Conservation (phyloP, 1,140 invertebrate species). For the Drosophila miranda region DNA sequence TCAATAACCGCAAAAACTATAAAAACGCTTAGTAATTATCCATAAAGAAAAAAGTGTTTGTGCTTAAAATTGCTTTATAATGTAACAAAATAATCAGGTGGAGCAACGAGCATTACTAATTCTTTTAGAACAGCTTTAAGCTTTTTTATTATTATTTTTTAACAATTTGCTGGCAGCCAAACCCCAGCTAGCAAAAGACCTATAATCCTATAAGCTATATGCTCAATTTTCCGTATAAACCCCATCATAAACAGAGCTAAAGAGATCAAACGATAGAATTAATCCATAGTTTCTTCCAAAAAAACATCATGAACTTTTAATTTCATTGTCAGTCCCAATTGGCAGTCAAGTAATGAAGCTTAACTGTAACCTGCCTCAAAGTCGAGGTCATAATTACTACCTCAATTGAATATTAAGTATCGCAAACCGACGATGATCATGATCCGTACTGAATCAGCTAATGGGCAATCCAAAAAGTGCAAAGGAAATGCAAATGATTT, state of each 20-base stretch:
- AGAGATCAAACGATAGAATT: too few relatives aligned
- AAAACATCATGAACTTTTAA: slow-evolving; percentile 34
- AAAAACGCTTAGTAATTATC: neutral
- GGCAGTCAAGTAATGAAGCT: slow-evolving; percentile 40
- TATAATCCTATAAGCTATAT: too few relatives aligned
- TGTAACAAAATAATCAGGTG: neutral
- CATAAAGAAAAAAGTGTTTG: neutral
- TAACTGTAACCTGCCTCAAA: slow-evolving; percentile 68
- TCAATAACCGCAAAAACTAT: neutral
- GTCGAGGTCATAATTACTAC: slow-evolving; percentile 31
- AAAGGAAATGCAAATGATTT: slow-evolving; percentile 21
- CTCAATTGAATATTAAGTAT: slow-evolving; percentile 48
- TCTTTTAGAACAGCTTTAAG: neutral
- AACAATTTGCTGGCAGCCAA: neutral
- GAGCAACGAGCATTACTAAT: slow-evolving; percentile 5
- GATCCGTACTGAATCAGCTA: slow-evolving; percentile 19
- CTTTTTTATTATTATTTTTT: neutral
- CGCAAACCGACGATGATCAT: slow-evolving; percentile 20
- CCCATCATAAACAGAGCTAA: too few relatives aligned
- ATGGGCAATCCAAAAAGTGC: slow-evolving; percentile 16
- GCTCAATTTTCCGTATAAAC: too few relatives aligned
- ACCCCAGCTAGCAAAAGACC: too few relatives aligned
- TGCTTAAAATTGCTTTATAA: neutral
- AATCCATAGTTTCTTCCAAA: too few relatives aligned
- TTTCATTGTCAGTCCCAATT: slow-evolving; percentile 62